Evolutionary conservation across 2,113 vertebrate genomes (phyloP).

Genomic region (Melanotaenia duboulayi): DNA sequence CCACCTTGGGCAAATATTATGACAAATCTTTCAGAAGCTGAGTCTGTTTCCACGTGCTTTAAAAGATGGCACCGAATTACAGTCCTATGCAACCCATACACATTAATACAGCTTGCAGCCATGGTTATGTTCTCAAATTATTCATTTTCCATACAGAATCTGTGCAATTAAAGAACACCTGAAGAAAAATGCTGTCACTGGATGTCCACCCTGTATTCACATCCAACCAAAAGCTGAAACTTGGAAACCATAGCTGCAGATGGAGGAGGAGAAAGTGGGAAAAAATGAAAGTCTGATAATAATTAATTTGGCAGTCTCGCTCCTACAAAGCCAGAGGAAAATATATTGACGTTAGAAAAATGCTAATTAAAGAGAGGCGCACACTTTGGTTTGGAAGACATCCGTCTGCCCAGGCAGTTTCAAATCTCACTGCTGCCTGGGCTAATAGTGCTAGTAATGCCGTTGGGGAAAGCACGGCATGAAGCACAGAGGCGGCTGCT

Average conservation of each 20-base stretch:
- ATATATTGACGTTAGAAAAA: slow-evolving; percentile 80
- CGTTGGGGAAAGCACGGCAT: slow-evolving; percentile 70
- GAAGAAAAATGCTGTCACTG: slow-evolving; percentile 26
- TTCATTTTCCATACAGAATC: slow-evolving; percentile 58
- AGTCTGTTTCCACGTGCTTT: slow-evolving; percentile 23
- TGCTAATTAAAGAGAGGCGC: slow-evolving; percentile 80
- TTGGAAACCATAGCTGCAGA: slow-evolving; percentile 54
- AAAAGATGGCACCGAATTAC: slow-evolving; percentile 18
- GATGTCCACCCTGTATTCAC: slow-evolving; percentile 44
- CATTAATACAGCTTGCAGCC: slow-evolving; percentile 27
- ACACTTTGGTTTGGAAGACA: slow-evolving; percentile 74
- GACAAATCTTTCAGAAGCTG: slow-evolving; percentile 34
- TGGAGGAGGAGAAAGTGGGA: slow-evolving; percentile 42
- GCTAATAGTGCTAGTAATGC: slow-evolving; percentile 76
- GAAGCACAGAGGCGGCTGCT: slow-evolving; percentile 68
- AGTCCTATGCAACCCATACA: slow-evolving; percentile 12
- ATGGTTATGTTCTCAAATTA: slow-evolving; percentile 55
- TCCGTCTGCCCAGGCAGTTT: slow-evolving; percentile 76
- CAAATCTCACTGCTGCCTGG: slow-evolving; percentile 68
- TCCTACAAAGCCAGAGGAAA: slow-evolving; percentile 72
- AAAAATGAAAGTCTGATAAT: slow-evolving; percentile 73
- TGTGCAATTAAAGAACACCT: slow-evolving; percentile 55
- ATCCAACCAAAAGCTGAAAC: slow-evolving; percentile 37
- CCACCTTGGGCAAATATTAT: slow-evolving; percentile 42
- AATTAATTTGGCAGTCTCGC: slow-evolving; percentile 75